These are phyloP conservation scores for Nibea albiflora DNA, from an alignment of 2,113 vertebrate species.

Conservation along the genomic window DNA sequence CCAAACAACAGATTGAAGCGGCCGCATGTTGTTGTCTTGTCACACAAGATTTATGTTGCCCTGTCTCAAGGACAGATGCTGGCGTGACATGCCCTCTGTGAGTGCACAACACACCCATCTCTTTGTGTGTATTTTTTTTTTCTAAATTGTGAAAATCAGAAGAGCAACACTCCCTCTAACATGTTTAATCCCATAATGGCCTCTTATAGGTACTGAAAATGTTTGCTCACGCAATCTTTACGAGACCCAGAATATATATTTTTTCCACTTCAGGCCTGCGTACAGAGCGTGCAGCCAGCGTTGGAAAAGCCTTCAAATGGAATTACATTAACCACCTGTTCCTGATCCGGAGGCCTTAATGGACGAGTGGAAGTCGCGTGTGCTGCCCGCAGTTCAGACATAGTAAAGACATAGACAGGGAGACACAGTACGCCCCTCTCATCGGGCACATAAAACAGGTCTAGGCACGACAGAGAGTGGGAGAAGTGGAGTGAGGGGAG, in stretches of 20 bases:
- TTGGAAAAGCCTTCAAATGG: constrained; percentile 59
- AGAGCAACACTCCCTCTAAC: constrained; percentile 9
- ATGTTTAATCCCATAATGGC: constrained; percentile 36
- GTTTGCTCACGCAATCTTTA: constrained; percentile 36
- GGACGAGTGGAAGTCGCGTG: constrained; percentile 71
- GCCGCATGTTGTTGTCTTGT: constrained; percentile 9
- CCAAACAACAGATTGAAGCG: constrained; percentile 21
- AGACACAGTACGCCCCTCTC: constrained; percentile 26
- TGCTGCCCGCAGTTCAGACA: constrained; percentile 72
- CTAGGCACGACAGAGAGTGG: constrained; percentile 32
- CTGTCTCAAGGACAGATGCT: constrained; percentile 7
- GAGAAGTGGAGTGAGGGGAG: constrained; percentile 2
- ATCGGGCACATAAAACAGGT: constrained; percentile 55
- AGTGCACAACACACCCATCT: constrained; percentile 8
- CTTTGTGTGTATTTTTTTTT: constrained; percentile 17
- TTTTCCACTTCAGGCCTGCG: constrained; percentile 14
- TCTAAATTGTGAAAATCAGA: constrained; percentile 5
- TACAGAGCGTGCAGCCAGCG: constrained; percentile 41
- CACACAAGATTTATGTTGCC: constrained; percentile 32
- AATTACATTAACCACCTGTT: constrained; percentile 78
- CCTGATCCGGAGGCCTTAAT: constrained; percentile 75
- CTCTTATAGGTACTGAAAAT: constrained; percentile 40
- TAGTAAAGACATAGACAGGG: constrained; percentile 57
- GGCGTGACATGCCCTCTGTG: neutral
- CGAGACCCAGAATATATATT: constrained; percentile 6